Base-by-base conservation (phyloP, 1,140 invertebrate species). In the Pantala flavescens region DNA sequence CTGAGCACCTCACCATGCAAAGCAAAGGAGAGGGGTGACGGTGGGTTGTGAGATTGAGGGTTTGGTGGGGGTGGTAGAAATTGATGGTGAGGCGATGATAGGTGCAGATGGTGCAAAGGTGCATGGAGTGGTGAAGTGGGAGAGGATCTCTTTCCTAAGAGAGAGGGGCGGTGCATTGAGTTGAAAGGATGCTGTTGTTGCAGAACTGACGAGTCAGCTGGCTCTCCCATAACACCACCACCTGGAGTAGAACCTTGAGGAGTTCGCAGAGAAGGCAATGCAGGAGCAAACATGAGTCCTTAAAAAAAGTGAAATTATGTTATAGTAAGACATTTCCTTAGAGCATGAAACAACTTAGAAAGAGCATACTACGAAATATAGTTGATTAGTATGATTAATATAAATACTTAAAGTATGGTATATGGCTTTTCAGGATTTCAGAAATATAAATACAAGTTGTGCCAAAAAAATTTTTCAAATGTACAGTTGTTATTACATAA, bases 21-120 rank as follows among this genome's bases (percentile, higher is more conserved):
- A 16, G n/a, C 49, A 19, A 21, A 63, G 49, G 49, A 63, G 49
- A 63, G 49, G 49, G 49, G 49, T 16, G 49, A 63, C 5, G 49
- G 16, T 19, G 49, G 49, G 49, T 80, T 79, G 70, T 72, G 74
- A 71, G 70, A 63, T 74, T 10, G 23, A 23, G 76, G 75, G 71
- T 83, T 82, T 55, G 74, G 81, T 1, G 84, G 83, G 0, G 83
- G 86, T 23, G 85, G 86, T 28, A 87, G 77, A 23, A 85, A 83
- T 24, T 84, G 80, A 12, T 63, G 49, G 49, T 63, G 49, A 3
- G 49, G 49, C 12, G 49, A 63, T 21, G 49, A 63, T 3, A 63
- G 49, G 49, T 63, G 49, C 16, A 63, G 49, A 21, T 63, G 49
- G 49, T 42, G 75, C 75, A 74, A 73, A 78, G 76, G 75, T 77